Base-by-base conservation (phyloP, 1,140 invertebrate genomes). In the Conus ventricosus region DNA sequence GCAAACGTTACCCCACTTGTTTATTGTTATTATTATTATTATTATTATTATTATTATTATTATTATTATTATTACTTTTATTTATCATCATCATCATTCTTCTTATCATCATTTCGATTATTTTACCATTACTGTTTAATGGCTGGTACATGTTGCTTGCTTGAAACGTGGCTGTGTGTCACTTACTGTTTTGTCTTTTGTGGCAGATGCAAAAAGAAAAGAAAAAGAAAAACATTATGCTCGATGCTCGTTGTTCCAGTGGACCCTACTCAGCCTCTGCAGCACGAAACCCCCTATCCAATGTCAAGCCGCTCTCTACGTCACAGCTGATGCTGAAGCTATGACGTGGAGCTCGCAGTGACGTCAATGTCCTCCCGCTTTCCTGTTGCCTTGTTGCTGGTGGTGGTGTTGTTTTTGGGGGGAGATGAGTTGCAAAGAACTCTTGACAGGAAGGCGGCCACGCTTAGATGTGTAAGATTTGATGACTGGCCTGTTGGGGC, bases 241-340 rank as follows among this genome's bases (percentile, higher is more conserved):
- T 60, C 3, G 27, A 20, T 76, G 23, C 3, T 80, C 13, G 27
- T 39, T 80, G 78, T 80, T 84, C 20, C 82, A 84, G 82, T 54
- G 23, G 55, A 13, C 82, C 23, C 6, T 57, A 25, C n/a, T 20
- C 82, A 54, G 5, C 57, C 23, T 2, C 7, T 63, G 80, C 80
- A 15, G 80, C 39, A 0, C 80, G 80, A 84, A 53, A 17, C 82
- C 82, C 54, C 57, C 10, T 84, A 13, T 84, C 55, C 82, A 54
- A 63, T 27, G 82, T 63, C 82, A 84, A 84, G 82, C 82, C 82
- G 23, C 57, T 84, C 82, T 63, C 82, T 39, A 84, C 82, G 53
- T 83, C 81, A 83, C 81, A 83, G 81, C 81, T 83, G 81, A 83
- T 83, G 81, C 54, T 83, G 39, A 83, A 83, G 55, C 81, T 84